These are phyloP conservation scores for Petroica traversi DNA, from an alignment of 2,113 vertebrate genomes.

Conservation along the genomic window DNA sequence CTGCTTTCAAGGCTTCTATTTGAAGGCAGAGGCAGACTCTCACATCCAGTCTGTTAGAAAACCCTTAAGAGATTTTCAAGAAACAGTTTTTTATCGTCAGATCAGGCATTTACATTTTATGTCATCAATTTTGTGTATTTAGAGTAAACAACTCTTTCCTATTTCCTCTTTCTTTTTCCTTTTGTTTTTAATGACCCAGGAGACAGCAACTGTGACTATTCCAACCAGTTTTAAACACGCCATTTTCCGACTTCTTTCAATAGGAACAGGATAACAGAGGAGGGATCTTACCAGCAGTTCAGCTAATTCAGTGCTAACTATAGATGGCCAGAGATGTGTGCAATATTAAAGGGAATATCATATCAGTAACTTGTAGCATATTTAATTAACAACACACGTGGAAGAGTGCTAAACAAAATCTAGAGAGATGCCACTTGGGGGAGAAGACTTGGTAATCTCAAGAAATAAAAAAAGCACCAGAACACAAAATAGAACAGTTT, in stretches of 20 bases:
- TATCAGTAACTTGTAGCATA: background rate
- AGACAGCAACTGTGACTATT: background rate
- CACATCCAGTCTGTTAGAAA: background rate
- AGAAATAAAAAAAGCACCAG: background rate
- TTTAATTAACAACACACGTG: background rate
- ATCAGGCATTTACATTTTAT: background rate
- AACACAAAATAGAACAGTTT: background rate
- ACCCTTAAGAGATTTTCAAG: background rate
- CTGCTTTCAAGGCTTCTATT: background rate
- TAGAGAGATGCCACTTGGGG: background rate
- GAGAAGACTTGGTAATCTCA: background rate
- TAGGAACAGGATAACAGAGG: background rate
- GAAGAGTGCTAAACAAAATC: background rate
- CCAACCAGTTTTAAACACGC: background rate
- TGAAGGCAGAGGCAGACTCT: background rate
- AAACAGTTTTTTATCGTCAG: background rate
- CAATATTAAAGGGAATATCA: background rate
- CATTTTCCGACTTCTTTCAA: background rate
- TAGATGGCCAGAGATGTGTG: background rate
- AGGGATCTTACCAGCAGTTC: background rate
- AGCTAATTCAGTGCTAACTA: background rate
- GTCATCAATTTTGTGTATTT: background rate
- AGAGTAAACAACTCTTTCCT: background rate
- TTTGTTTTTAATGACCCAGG: background rate
- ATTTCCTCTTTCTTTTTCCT: background rate